Base-by-base conservation (phyloP, 2,113 vertebrate species). In the Hippopotamus amphibius region DNA sequence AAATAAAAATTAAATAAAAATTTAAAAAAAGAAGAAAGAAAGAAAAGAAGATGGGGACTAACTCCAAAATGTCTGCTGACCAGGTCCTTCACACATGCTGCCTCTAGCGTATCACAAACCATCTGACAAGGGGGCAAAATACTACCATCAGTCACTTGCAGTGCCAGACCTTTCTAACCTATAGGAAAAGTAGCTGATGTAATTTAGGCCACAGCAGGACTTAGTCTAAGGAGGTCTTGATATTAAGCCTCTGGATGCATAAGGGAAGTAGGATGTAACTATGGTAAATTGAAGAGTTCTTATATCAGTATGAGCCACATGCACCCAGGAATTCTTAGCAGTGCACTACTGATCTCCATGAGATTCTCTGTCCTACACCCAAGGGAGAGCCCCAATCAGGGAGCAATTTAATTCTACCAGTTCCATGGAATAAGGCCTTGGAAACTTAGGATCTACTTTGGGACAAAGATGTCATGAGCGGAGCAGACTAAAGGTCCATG, bases 321-420 rank as follows among this genome's bases (percentile, higher is more conserved):
- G 71, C 8, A 21, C 9, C 37, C 48, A n/a, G 37, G 30, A 83
- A 55, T 4, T 26, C 13, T 2, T 2, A 41, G 28, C 12, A 12
- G 17, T 4, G 30, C 0, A 8, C 2, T 12, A 15, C 37, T 50
- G 33, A 14, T 30, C 43, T 57, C 84, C 22, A 4, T 0, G 15
- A 65, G 5, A 10, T 3, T 16, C 57, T 19, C 26, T 15, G 46
- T 24, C 3, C 37, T 4, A 22, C 0, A 88, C 1, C 21, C 69
- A 66, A 66, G 48, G 24, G 43, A 71, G 5, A 83, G 26, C n/a
- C 53, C 21, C 28, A 33, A 12, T 21, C 50, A 41, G 15, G 57
- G 1, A 46, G 24, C 13, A 28, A 46, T 74, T 74, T 46, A 74
- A 74, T 5, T 37, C 85, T 71, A 69, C 61, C 83, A 59, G 50